Conservation (phyloP, 2,797 vertebrate species). For the Iguana delicatissima region DNA sequence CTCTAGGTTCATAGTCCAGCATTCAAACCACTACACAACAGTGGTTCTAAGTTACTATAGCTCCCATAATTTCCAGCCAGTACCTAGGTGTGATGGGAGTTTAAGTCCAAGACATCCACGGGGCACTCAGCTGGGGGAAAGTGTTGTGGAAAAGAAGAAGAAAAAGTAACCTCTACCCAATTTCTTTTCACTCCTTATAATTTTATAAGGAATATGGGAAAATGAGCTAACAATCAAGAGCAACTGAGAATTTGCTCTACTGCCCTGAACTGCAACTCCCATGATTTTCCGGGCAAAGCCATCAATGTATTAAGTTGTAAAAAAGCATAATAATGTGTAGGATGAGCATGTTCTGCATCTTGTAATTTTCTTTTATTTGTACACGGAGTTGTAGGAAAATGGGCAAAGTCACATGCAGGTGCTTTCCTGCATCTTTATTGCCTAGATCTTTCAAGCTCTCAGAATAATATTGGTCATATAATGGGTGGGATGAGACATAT, state of each 20-base stretch:
- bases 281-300: not conserved
- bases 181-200: not conserved
- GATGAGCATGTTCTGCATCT: not conserved
- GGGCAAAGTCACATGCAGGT: not conserved
- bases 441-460: not conserved
- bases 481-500: not conserved
- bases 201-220: not conserved
- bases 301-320: no score
- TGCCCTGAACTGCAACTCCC: not conserved
- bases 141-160: not conserved
- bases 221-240: no score
- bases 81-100: not conserved
- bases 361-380: not conserved
- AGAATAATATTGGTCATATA: not conserved
- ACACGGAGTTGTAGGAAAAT: constrained; percentile 4
- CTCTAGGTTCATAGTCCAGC: no score
- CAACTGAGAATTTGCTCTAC: not conserved
- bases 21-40: no score
- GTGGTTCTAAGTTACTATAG: not conserved
- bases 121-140: not conserved
- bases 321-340: not conserved
- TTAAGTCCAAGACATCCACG: not conserved
- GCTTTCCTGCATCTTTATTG: not conserved
- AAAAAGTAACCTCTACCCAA: not conserved
- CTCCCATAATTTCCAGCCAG: not conserved